Evolutionary conservation across 2,113 vertebrate species (phyloP).

Genomic region (Petromus typicus): DNA sequence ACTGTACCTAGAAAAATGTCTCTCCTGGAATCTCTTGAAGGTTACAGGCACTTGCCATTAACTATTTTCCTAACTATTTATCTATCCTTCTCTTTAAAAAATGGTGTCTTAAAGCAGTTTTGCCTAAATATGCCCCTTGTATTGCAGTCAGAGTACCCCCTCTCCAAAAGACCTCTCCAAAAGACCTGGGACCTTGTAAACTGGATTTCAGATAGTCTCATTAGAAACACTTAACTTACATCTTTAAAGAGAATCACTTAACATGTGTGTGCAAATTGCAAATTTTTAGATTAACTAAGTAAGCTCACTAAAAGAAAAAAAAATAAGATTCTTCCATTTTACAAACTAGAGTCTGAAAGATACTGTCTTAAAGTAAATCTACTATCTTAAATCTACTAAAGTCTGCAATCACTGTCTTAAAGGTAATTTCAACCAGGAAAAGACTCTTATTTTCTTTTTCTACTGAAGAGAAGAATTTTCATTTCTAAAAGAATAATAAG

Average conservation of each 20-base stretch:
- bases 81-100: not conserved
- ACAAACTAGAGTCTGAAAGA: not conserved
- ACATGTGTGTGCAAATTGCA: not conserved
- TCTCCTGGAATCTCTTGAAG: not conserved
- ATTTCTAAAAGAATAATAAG: not conserved
- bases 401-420: not conserved
- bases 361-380: too few species aligned
- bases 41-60: not conserved
- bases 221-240: not conserved
- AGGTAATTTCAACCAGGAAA: not conserved
- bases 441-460: not conserved
- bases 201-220: not conserved
- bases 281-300: conserved; percentile 28
- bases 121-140: not conserved
- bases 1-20: not conserved
- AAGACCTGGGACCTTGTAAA: not conserved
- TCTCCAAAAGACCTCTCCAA: not conserved
- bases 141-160: not conserved
- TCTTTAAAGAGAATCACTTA: conserved; percentile 10
- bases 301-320: not conserved
- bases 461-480: not conserved
- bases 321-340: not conserved
- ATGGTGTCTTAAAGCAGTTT: not conserved
- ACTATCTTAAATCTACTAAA: not conserved
- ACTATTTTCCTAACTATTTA: not conserved